These are phyloP conservation scores for Andrena bucephala DNA, from an alignment of 2,888 invertebrate species.

Conservation along the genomic window DNA sequence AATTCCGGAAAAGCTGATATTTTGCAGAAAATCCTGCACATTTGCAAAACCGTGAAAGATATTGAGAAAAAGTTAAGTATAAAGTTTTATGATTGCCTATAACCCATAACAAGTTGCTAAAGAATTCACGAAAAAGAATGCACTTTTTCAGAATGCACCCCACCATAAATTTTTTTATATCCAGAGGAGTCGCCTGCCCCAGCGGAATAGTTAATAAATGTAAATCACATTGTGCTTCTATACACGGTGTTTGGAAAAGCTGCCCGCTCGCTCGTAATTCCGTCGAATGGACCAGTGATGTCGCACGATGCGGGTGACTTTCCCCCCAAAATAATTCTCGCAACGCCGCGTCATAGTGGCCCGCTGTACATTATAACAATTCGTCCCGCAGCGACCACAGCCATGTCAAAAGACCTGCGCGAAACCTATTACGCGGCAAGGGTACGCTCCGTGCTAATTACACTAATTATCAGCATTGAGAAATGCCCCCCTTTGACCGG, in stretches of 20 bases:
- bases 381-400: background rate
- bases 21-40: too few species aligned
- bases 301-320: background rate
- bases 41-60: too few species aligned
- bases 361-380: slow-evolving; percentile 9
- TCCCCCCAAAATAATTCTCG: background rate
- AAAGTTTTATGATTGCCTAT: too few species aligned
- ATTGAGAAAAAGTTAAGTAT: background rate
- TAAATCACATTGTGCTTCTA: background rate
- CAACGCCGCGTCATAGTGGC: too few species aligned
- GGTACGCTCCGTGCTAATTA: slow-evolving; percentile 34
- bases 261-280: background rate
- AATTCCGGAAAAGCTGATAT: too few species aligned
- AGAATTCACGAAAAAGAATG: too few species aligned
- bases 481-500: slow-evolving; percentile 21
- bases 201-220: background rate
- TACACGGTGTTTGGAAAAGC: background rate
- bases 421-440: slow-evolving; percentile 19
- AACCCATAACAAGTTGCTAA: too few species aligned
- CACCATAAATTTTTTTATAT: too few species aligned
- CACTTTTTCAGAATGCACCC: too few species aligned
- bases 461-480: slow-evolving; percentile 34
- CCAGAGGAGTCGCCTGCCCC: too few species aligned
- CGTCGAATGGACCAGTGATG: background rate
- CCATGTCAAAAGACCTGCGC: background rate